A percentile compares a stretch with the other conserved stretches of the same genome.
phyloP scores from a whole-genome alignment of 1,140 invertebrate species.

The Anthonomus grandis region DNA sequence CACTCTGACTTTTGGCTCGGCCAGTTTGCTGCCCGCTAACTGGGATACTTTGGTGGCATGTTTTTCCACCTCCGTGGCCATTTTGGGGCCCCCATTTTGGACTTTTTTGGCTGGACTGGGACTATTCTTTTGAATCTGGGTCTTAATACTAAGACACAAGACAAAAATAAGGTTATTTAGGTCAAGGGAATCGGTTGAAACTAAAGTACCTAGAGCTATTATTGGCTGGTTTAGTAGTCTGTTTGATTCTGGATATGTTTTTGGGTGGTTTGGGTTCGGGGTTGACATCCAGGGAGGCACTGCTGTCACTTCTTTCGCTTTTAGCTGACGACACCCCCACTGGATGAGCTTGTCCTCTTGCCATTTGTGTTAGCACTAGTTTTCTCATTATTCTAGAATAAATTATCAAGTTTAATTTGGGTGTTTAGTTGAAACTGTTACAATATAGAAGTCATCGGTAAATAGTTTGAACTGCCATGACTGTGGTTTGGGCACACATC shows the following conservation, averaged over 20 bases:
- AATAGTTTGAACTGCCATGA: no score
- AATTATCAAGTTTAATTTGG: no score
- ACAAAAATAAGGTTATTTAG: not conserved
- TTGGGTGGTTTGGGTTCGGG: conserved; percentile 41
- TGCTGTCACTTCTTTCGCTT: conserved; percentile 63
- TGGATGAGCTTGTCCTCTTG: conserved; percentile 82
- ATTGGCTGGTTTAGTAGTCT: conserved; percentile 26
- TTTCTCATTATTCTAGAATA: conserved; percentile 82
- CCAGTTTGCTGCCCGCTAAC: conserved; percentile 37
- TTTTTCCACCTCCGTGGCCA: conserved; percentile 42
- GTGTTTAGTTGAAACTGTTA: no score
- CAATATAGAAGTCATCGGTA: no score
- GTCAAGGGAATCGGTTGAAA: not conserved
- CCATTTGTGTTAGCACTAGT: conserved; percentile 60
- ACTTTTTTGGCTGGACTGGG: conserved; percentile 43
- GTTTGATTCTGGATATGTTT: conserved; percentile 41
- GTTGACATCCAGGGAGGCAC: conserved; percentile 42
- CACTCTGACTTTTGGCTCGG: conserved; percentile 43
- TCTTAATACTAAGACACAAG: conserved; percentile 17
- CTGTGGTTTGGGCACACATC: no score
- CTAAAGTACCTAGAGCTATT: not conserved
- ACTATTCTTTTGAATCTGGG: conserved; percentile 31
- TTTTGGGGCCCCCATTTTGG: conserved; percentile 28
- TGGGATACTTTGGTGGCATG: conserved; percentile 45
- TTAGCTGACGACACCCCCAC: conserved; percentile 85